Base-by-base conservation (phyloP, 1,140 invertebrate species). In the Babylonia areolata region DNA sequence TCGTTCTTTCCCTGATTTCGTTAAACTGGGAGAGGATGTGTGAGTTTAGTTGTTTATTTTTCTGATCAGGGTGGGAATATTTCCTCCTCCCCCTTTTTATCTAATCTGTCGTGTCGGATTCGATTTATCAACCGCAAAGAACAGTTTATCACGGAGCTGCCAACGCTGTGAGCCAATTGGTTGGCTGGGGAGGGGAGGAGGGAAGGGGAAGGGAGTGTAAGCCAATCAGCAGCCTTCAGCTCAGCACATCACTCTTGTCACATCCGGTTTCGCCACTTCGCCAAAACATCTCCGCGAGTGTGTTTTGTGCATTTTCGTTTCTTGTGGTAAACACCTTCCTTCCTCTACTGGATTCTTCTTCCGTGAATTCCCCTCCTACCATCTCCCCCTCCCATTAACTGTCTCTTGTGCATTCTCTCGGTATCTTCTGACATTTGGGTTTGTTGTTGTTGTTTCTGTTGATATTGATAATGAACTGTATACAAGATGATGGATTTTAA, bases 241-340 rank as follows among this genome's bases (percentile, higher is more conserved):
- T 75, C 73, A 37, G 28, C 73, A 23, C 73, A 75, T 75, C 73
- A 71, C 28, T 75, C 73, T 75, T 75, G 73, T 75, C 73, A 75
- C 33, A 39, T 39, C 73, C 73, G 15, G 73, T 39, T 37, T 75
- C 37, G 33, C 33, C 17, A 37, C 28, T 64, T 23, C 28, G 58
- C 58, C 28, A n/a, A 64, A 64, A 64, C 58, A 64, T 64, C 20
- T 64, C 17, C 58, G 6, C 58, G 58, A 64, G 0, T 28, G 58
- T 64, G 58, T 64, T 64, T 64, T 11, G 17, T 51, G 46, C 17
- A 15, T 51, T 51, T 51, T 51, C 0, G 9, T 51, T 51, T 51
- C 46, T 51, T 51, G 17, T 51, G 9, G 46, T 51, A 51, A 51
- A 17, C 46, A 51, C 46, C n/a, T n/a, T n/a, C n/a, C n/a, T n/a